Conservation (phyloP, 2,888 invertebrate genomes). For the Schizaphis graminum region DNA sequence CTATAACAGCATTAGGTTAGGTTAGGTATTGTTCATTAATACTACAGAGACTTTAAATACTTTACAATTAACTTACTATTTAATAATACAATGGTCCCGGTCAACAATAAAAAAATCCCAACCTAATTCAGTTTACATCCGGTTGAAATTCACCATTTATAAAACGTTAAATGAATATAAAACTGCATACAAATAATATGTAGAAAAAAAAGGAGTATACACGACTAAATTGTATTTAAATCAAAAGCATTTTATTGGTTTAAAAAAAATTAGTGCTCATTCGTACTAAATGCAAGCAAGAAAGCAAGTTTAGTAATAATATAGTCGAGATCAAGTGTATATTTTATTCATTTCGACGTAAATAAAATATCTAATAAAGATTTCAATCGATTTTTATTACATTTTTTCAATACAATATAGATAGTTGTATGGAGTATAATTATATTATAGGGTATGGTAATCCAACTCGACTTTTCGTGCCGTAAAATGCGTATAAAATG, state of each 20-base stretch:
- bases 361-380: slow-evolving; percentile 20
- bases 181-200: background rate
- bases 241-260: background rate
- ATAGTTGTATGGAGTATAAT: background rate
- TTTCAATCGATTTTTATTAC: background rate
- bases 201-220: too few relatives aligned
- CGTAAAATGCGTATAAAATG: background rate
- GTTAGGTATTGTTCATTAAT: slow-evolving; percentile 22
- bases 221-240: background rate
- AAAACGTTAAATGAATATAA: background rate
- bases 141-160: slow-evolving; percentile 4
- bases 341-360: background rate
- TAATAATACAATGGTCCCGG: background rate
- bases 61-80: slow-evolving; percentile 3
- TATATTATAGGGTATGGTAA: background rate
- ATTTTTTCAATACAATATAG: background rate
- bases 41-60: background rate
- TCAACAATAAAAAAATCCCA: background rate
- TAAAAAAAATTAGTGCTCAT: background rate
- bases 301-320: background rate
- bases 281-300: background rate
- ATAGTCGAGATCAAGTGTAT: background rate
- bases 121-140: slow-evolving; percentile 1
- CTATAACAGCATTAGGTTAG: background rate
- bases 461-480: background rate